Evolutionary conservation across 2,113 vertebrate genomes (phyloP).

Genomic region (Ciconia maguari): DNA sequence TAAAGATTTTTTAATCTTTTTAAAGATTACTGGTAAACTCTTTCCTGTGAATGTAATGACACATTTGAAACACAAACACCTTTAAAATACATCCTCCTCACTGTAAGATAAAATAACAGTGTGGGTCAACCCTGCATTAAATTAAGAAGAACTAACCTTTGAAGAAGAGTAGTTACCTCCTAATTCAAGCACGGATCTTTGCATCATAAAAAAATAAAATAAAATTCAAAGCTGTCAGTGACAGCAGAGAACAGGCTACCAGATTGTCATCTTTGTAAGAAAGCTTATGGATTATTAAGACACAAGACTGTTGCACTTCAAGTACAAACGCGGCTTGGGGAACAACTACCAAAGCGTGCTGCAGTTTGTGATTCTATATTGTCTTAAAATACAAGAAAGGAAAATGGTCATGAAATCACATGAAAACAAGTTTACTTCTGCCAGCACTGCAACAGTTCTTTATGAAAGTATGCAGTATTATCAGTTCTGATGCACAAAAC

Average conservation of each 20-base stretch:
- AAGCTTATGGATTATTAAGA: background rate
- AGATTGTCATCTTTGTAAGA: background rate
- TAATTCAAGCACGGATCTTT: background rate
- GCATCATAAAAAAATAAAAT: background rate
- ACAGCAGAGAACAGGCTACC: background rate
- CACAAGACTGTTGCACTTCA: background rate
- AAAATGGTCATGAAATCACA: background rate
- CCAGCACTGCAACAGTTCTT: background rate
- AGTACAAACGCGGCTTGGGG: rapidly evolving
- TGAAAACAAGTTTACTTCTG: background rate
- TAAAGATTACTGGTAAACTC: background rate
- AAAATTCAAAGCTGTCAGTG: background rate
- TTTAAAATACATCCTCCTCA: background rate
- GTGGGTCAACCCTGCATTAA: background rate
- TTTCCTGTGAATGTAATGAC: background rate
- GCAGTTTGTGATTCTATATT: background rate
- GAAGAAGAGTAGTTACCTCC: background rate
- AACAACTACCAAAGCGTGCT: background rate
- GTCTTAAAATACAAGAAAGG: background rate
- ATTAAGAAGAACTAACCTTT: background rate
- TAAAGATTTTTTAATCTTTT: background rate
- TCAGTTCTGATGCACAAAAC: background rate
- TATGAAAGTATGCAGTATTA: background rate
- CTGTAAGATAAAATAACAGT: background rate
- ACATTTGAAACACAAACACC: background rate